Conservation (phyloP, 2,888 invertebrate genomes). For the Melieria picta region DNA sequence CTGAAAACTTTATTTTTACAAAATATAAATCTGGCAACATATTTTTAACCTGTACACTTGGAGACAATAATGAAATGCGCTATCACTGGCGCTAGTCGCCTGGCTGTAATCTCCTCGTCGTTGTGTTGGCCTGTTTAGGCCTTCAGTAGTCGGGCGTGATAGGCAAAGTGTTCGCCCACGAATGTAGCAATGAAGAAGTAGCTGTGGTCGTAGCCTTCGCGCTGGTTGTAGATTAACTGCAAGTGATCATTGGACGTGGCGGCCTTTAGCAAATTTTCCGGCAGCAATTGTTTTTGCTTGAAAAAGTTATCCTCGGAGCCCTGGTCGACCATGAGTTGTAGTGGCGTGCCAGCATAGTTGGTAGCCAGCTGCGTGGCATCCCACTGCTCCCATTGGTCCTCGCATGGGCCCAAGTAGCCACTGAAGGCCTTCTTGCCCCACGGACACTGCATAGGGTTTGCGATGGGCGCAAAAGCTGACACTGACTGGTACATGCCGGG, state of each 20-base stretch:
- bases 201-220: slow-evolving; percentile 93
- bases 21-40: too few species aligned
- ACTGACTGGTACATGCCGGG: slow-evolving; percentile 88
- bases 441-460: slow-evolving; percentile 83
- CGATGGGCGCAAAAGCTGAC: slow-evolving; percentile 95
- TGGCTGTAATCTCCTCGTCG: too few species aligned
- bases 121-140: slow-evolving; percentile 35
- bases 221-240: slow-evolving; percentile 75
- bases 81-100: too few species aligned
- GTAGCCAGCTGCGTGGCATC: slow-evolving; percentile 88
- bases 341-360: slow-evolving; percentile 83
- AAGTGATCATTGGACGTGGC: slow-evolving; percentile 70
- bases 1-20: too few species aligned
- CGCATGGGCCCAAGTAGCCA: slow-evolving; percentile 80
- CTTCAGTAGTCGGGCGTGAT: slow-evolving; percentile 84
- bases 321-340: slow-evolving; percentile 89
- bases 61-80: too few species aligned
- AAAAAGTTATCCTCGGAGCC: slow-evolving; percentile 86
- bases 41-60: too few species aligned
- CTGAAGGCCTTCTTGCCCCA: slow-evolving; percentile 91
- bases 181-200: slow-evolving; percentile 93
- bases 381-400: slow-evolving; percentile 80
- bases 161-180: slow-evolving; percentile 90
- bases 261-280: slow-evolving; percentile 78
- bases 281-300: slow-evolving; percentile 78